Conservation (phyloP, 2,888 invertebrate genomes). For the Leucozona laternaria region DNA sequence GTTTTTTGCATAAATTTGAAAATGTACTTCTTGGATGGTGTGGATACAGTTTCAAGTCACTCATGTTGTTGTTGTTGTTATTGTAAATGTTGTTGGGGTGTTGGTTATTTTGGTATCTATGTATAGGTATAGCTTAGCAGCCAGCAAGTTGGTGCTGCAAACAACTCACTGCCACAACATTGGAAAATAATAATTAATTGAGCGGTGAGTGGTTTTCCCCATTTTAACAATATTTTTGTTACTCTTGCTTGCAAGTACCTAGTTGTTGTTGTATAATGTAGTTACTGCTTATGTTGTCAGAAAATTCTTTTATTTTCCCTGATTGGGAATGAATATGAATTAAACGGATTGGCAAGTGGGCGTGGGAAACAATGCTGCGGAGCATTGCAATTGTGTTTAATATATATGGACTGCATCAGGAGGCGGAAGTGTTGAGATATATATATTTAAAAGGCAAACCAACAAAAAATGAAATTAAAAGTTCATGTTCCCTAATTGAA, state of each 20-base stretch:
- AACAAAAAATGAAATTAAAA: background rate
- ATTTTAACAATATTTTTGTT: conserved; percentile 70
- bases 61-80: conserved; percentile 6
- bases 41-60: conserved; percentile 18
- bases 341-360: conserved; percentile 51
- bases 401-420: conserved; percentile 20
- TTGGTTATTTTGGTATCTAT: conserved; percentile 11
- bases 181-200: conserved; percentile 75
- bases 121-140: background rate
- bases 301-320: conserved; percentile 37
- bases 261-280: conserved; percentile 60
- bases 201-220: conserved; percentile 75
- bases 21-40: conserved; percentile 63
- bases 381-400: background rate
- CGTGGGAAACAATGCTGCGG: conserved; percentile 63
- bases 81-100: conserved; percentile 14
- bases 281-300: conserved; percentile 14
- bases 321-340: conserved; percentile 62
- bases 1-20: conserved; percentile 74
- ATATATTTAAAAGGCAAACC: background rate
- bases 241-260: conserved; percentile 42
- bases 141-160: conserved; percentile 14
- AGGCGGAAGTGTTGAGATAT: conserved; percentile 49
- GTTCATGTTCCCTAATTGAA: conserved; percentile 20
- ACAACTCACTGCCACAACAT: conserved; percentile 58